Base-by-base conservation (phyloP, 2,888 invertebrate genomes). In the Eugnorisma glareosa region DNA sequence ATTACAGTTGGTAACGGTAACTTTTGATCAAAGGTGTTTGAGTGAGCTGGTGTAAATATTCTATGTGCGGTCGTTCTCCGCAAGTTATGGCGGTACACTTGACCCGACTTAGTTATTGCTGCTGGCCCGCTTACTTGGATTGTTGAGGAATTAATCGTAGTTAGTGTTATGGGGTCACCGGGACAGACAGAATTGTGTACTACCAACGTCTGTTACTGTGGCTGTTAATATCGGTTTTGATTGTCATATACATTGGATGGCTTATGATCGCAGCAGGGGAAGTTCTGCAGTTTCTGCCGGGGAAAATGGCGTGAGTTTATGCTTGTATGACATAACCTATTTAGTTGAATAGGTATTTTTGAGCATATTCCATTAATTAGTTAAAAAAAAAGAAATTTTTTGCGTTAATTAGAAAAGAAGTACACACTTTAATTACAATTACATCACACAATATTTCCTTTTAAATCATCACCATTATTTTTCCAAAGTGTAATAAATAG, bases 21-120 rank as follows among this genome's bases (percentile, higher is more conserved):
- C 81, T 87, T 89, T 88, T 81, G 90, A 89, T 91, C 89, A 91
- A 91, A 81, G 81, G 82, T 83, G 82, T 85, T 83, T 79, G 82
- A 86, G 83, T 82, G 83, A 87, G 86, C 82, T 83, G 63, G 81
- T 87, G 90, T 93, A 92, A 93, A 93, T 93, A 93, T 93, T 93
- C 86, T 90, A 90, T 89, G 90, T 90, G 92, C 90, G 93, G 92
- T 91, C 86, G 81, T 88, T 83, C 76, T 73, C 86, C 82, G 86
- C 89, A 88, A 93, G 91, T 93, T 93, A 93, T 89, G 83, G 90
- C 77, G 92, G 91, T 90, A 82, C 83, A 77, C 81, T 84, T 83
- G 87, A 86, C 87, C 90, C 85, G 82, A 71, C 87, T 90, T 88
- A 89, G 89, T 89, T 88, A 89, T 86, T 85, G 77, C 82, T 61